A percentile compares a stretch with the other conserved stretches of the same genome.
Evolutionary conservation across 2,888 invertebrate species (phyloP).

Genomic region (Phasia obesa): DNA sequence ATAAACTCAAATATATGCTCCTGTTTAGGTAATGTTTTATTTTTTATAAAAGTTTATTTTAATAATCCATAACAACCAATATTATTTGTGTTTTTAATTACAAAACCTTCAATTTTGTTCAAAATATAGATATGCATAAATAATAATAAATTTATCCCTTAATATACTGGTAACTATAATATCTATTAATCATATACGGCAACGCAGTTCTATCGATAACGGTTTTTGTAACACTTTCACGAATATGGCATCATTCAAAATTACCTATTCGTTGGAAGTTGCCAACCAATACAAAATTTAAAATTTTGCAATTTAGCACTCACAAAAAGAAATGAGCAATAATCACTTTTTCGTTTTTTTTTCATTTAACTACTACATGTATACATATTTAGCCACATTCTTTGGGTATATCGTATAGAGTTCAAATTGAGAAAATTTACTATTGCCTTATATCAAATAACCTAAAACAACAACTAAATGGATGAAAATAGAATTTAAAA

Average conservation of each 20-base stretch:
- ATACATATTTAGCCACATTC: constrained; percentile 19
- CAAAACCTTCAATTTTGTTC: background rate
- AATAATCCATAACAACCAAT: background rate
- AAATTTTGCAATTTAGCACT: constrained; percentile 40
- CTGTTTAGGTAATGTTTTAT: background rate
- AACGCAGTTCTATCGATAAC: constrained; percentile 25
- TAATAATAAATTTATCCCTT: too few relatives aligned
- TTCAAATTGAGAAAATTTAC: constrained; percentile 50
- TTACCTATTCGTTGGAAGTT: constrained; percentile 7
- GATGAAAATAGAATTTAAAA: constrained; percentile 15
- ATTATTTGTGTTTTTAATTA: background rate
- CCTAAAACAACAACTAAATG: constrained; percentile 31
- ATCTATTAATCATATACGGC: background rate
- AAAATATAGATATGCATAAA: background rate
- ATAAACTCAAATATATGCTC: constrained; percentile 67
- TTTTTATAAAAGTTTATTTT: background rate
- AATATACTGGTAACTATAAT: background rate
- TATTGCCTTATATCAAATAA: constrained; percentile 61
- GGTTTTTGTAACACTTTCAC: constrained; percentile 8
- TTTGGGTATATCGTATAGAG: constrained; percentile 22
- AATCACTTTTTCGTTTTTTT: constrained; percentile 14
- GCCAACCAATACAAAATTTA: constrained; percentile 41
- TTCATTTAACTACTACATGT: background rate
- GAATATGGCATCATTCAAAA: constrained; percentile 24
- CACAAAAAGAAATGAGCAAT: constrained; percentile 24